Evolutionary conservation across 1,140 invertebrate genomes (phyloP), one percentile per base, ranked within the genome.

Genomic region (Thaumatotibia leucotreta): DNA sequence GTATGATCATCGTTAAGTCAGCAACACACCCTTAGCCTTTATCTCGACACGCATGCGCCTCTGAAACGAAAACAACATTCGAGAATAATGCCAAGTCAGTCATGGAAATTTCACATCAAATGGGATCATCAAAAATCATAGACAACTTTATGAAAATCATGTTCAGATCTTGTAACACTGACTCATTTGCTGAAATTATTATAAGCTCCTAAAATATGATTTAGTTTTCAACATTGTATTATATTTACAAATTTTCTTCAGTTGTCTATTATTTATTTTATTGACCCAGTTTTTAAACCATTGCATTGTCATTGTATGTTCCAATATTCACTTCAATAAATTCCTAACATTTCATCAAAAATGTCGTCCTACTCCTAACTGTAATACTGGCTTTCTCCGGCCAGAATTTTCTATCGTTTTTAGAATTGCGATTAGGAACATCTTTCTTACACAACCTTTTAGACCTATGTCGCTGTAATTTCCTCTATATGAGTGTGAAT

Each of bases 41-140:
- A 84, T 83, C 80, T 86, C 88, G 86, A 84, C 83, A 86, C 82
- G 85, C 87, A 90, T 90, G 88, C 85, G 88, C 88, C 88, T 90
- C 88, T 89, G 88, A 85, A 90, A 90, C 80, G 72, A 86, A 87
- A 88, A 89, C 72, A 86, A 71, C 52, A 58, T 58, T 83, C 75
- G 79, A 85, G 78, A 88, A 88, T 87, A 87, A 85, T 88, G 88
- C 88, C 76, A 75, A 89, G 85, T 87, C 82, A 86, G 88, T 89
- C 88, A 90, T 90, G 88, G 88, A 89, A 90, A 90, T 89, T 89
- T 88, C 61, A 75, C 67, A 74, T 78, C 66, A 58, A 14, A 58
- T 17, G 23, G 52, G 52, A n/a, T n/a, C n/a, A n/a, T n/a, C 52
- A 58, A 29, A 58, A 54, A 23, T 54, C 24, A 27, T 14, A 58